Evolutionary conservation across 2,797 vertebrate species (phyloP), one percentile per base, ranked within the genome.

Genomic region (Epinephelus malabaricus): DNA sequence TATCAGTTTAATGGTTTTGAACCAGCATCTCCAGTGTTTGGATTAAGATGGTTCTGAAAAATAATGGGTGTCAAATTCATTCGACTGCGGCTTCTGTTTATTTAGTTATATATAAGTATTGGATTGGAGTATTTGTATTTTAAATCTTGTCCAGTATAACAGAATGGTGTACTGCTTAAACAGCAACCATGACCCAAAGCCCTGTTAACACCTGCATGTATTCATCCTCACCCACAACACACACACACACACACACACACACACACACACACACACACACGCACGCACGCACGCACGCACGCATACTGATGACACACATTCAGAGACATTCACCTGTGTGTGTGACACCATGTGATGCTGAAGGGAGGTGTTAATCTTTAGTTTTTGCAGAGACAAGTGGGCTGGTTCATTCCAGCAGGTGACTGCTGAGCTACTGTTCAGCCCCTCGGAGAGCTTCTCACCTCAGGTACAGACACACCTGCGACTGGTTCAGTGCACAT

Each of bases 351-450:
- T 88, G 89, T 86, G 82, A 89, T 81, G 64, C 51, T 73, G 73
- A 19, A 78, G 87, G 93, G 90, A 89, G 89, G 92, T 73, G 90
- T 92, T 83, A 91, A 82, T 86, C 85, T 88, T 84, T 76, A 72
- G 81, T 77, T 76, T 84, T 79, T 72, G 86, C 85, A 83, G 83
- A 63, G 90, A 73, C 72, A 55, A 73, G 85, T 81, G 87, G 85
- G 90, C 69, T 50, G 85, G 79, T 71, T 92, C 92, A 90, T 64
- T 93, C 82, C 71, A 62, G 82, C 88, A 91, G 89, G 83, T 89
- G 84, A 84, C 84, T 40, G 77, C 58, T 84, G 64, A 51, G 84
- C 76, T 56, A 40, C 81, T 68, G 78, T 74, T 6, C 83, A 46
- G 71, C 69, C 46, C 19, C 50, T 15, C 3, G 15, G 60, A 82